A percentile compares a stretch with the other conserved stretches of the same genome.
Evolutionary conservation across 2,888 invertebrate species (phyloP).

Genomic region (Parelbella ahira): DNA sequence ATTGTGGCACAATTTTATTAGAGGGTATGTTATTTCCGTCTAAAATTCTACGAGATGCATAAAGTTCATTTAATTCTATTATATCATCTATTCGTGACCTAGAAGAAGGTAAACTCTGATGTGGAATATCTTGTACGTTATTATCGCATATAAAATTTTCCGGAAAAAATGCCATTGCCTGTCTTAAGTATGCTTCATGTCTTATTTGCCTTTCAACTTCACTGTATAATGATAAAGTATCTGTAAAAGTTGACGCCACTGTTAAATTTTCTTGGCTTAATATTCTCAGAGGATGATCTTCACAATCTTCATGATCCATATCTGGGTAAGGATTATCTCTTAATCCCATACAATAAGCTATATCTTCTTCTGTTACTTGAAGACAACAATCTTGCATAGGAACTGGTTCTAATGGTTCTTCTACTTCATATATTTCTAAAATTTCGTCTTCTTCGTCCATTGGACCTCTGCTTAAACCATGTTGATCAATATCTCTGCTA

Average conservation of each 20-base stretch:
- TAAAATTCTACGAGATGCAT: constrained; percentile 88
- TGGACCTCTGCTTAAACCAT: constrained; percentile 70
- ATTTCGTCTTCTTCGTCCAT: constrained; percentile 84
- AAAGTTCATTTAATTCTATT: constrained; percentile 89
- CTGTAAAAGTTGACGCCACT: constrained; percentile 93
- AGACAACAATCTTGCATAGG: constrained; percentile 93
- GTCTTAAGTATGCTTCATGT: constrained; percentile 80
- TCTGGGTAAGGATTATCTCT: constrained; percentile 85
- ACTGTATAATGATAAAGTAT: constrained; percentile 84
- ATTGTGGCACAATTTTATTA: constrained; percentile 80
- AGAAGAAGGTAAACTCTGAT: constrained; percentile 70
- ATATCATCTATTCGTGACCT: constrained; percentile 88
- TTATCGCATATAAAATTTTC: constrained; percentile 70
- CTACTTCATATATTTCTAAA: constrained; percentile 89
- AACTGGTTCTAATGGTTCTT: constrained; percentile 89
- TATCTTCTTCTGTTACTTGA: constrained; percentile 96
- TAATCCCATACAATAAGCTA: constrained; percentile 90
- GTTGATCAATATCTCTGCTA: constrained; percentile 74
- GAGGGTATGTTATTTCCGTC: constrained; percentile 83
- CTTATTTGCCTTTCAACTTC: constrained; percentile 84
- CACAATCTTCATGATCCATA: constrained; percentile 84
- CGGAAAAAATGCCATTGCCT: constrained; percentile 77
- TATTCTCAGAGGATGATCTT: constrained; percentile 92
- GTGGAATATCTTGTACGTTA: constrained; percentile 56
- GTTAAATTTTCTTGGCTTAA: constrained; percentile 95